Base-by-base conservation (phyloP, 2,888 invertebrate species). In the Nezara viridula region DNA sequence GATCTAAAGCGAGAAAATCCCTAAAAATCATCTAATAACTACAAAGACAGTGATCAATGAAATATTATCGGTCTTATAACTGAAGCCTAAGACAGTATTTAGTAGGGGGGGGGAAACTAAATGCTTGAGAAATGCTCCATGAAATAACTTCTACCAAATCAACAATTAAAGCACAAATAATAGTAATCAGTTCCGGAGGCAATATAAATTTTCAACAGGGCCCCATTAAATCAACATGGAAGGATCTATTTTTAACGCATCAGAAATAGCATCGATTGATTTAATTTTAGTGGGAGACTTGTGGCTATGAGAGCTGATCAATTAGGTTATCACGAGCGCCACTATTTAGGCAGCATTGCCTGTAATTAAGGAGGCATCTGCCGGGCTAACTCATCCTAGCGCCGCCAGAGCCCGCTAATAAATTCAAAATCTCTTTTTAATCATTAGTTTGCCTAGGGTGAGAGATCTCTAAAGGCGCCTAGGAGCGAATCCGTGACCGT, bases 361-460 rank as follows among this genome's bases (percentile, higher is more conserved):
- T 81, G 44, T 81, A 81, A 81, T 81, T n/a, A 81, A 81, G 81
- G 81, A n/a, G 81, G 81, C 81, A 47, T 81, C 44, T 81, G 40
- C 81, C 44, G 44, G 81, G n/a, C 24, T 47, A 81, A 81, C 12
- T 77, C 77, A 40, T 73, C 32, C 66, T 37, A 73, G 66, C 19
- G 60, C 66, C 32, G 32, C 37, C 21, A 37, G 19, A 19, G 19
- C 21, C 32, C 16, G 66, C 66, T 73, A 37, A 73, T 73, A 37
- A 73, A 73, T 73, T 73, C 66, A 32, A 73, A 73, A 73, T 73
- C 66, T 19, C 66, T 73, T 73, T 73, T 73, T 73, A 73, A 73
- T 73, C 66, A 73, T 32, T 19, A 73, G 66, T 73, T 73, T 37
- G 21, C 6, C 32, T 37, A 37, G 66, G 66, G 66, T 73, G 66